A percentile compares a stretch with the other conserved stretches of the same genome.
phyloP scores from a whole-genome alignment of 2,113 vertebrate species.

The Clinocottus analis region DNA sequence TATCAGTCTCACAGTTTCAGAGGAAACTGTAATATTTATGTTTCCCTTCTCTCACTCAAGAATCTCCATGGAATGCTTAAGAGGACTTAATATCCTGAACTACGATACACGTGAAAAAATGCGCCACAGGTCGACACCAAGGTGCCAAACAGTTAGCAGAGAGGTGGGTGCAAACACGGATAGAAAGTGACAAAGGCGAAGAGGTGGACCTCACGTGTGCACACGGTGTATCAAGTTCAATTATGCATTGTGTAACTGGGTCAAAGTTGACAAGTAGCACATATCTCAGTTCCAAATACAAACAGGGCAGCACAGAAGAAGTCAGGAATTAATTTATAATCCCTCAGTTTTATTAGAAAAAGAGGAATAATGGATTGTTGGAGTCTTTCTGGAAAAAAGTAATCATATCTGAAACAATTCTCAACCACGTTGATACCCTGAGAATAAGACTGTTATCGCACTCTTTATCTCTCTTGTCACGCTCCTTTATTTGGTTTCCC shows the following conservation, averaged over 20 bases:
- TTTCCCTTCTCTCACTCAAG: slow-evolving; percentile 14
- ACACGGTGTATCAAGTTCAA: slow-evolving; percentile 8
- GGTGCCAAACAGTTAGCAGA: slow-evolving; percentile 1
- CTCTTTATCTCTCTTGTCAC: background rate
- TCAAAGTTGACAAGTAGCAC: slow-evolving; percentile 28
- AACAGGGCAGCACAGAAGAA: background rate
- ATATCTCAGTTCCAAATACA: slow-evolving; percentile 7
- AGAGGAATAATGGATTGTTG: background rate
- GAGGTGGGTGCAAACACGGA: background rate
- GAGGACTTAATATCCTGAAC: slow-evolving; percentile 13
- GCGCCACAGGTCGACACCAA: slow-evolving; percentile 4
- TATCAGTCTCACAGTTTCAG: slow-evolving; percentile 1
- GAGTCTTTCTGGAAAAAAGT: background rate
- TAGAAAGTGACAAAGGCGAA: background rate
- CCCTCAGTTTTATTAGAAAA: background rate
- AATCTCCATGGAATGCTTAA: slow-evolving; percentile 15
- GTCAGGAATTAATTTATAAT: background rate
- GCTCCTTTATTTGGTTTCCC: background rate
- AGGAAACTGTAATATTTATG: slow-evolving; percentile 20
- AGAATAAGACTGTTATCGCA: background rate
- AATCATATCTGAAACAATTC: background rate
- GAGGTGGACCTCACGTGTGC: background rate
- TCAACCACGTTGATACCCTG: background rate
- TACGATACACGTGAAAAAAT: background rate
- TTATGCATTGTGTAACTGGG: slow-evolving; percentile 2